Conservation (phyloP, 2,113 vertebrate species). For the Petroica traversi region DNA sequence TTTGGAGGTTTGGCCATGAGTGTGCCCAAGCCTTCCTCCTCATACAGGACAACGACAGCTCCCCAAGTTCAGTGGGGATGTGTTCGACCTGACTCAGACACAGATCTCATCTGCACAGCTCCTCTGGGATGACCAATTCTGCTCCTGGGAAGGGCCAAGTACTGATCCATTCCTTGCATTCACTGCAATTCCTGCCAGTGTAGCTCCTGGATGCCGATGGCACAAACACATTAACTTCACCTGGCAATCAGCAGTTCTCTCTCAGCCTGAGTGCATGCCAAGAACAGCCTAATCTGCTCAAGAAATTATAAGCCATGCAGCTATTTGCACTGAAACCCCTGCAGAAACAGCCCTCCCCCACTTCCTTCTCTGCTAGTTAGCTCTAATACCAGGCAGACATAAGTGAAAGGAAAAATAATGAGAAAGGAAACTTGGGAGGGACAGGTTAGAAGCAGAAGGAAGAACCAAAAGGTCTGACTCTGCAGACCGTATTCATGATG, state of each 20-base stretch:
- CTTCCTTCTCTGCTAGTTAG: slow-evolving; percentile 34
- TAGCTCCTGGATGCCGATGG: background rate
- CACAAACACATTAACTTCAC: background rate
- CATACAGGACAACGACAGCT: background rate
- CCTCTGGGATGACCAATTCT: background rate
- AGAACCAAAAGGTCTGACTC: slow-evolving; percentile 60
- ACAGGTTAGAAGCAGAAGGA: slow-evolving; percentile 65
- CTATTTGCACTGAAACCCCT: slow-evolving; percentile 18
- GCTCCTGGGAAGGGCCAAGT: background rate
- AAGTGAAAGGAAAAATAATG: slow-evolving; percentile 66
- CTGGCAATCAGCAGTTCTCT: background rate
- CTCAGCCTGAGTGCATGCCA: background rate
- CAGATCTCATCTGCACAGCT: background rate
- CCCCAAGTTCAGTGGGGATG: background rate
- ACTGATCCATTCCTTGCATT: too few species aligned
- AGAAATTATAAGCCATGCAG: background rate
- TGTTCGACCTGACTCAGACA: background rate
- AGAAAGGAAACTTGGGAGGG: slow-evolving; percentile 65
- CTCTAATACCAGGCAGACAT: slow-evolving; percentile 43
- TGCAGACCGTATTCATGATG: slow-evolving; percentile 12
- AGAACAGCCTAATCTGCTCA: slow-evolving; percentile 12
- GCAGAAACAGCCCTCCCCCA: slow-evolving; percentile 43
- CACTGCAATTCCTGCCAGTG: background rate
- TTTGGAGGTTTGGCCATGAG: background rate
- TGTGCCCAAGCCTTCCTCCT: background rate